Percentiles rank a stretch among this genome's conserved stretches.
These are phyloP conservation scores for Plusia festucae DNA, from an alignment of 2,888 invertebrate genomes.

Conservation along the genomic window DNA sequence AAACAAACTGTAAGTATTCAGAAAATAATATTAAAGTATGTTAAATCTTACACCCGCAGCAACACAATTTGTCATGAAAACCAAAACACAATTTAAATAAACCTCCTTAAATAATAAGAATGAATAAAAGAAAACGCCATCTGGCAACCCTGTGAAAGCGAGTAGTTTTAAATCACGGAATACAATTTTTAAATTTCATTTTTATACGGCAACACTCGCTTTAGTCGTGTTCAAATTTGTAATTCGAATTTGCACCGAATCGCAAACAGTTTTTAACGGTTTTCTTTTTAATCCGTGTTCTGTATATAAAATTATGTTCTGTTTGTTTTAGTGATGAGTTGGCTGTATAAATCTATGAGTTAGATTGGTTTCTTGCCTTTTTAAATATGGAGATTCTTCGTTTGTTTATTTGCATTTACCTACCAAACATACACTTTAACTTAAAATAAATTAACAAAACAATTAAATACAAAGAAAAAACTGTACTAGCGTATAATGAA, in stretches of 20 bases:
- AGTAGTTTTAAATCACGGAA: constrained; percentile 60
- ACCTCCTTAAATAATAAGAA: constrained; percentile 32
- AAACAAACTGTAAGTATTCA: no score
- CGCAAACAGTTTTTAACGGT: constrained; percentile 60
- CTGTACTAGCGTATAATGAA: no score
- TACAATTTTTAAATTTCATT: constrained; percentile 61
- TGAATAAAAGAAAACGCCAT: constrained; percentile 55
- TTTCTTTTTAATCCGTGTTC: constrained; percentile 56
- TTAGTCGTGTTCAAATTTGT: constrained; percentile 64
- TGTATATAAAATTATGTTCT: constrained; percentile 49
- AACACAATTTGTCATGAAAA: constrained; percentile 36
- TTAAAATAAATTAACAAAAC: no score
- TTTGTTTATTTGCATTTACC: neutral
- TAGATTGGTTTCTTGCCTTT: constrained; percentile 16
- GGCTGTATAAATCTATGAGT: constrained; percentile 24
- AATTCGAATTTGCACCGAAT: constrained; percentile 62
- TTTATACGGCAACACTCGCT: constrained; percentile 63
- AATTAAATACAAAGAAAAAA: no score
- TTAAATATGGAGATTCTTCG: neutral
- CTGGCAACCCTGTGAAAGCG: constrained; percentile 54
- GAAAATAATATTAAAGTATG: neutral
- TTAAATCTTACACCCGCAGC: constrained; percentile 16
- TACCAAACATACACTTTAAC: neutral
- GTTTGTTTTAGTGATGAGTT: constrained; percentile 50
- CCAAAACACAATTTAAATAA: constrained; percentile 46